Evolutionary conservation across 2,888 invertebrate species (phyloP), one percentile per base, ranked within the genome.

Genomic region (Anticlea derivata): DNA sequence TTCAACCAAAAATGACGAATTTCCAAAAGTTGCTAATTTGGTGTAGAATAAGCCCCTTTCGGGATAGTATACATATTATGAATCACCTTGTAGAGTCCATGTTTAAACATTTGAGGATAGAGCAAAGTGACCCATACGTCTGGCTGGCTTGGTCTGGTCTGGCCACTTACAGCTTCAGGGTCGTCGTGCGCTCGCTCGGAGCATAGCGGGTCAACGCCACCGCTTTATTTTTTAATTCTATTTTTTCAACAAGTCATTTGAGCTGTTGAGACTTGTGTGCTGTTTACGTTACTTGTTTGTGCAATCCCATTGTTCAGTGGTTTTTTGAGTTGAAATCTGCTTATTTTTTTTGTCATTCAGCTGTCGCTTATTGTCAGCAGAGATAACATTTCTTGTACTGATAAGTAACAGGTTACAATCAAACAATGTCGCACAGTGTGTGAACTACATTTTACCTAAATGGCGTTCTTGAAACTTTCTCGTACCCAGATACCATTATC

Each of bases 161-260:
- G 50, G 12, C 7, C 35, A 37, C 29, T 12, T 17, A 40, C 22
- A 30, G 17, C 33, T 26, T 20, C 40, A 40, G 52, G 54, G 47
- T 56, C 56, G 55, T 51, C 60, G 63, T 44, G 55, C 48, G 41
- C 56, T 33, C 38, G 38, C 47, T 50, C 48, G 48, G 29, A 40
- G 52, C 48, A 44, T 29, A 43, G 30, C 50, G 45, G 61, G 63
- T 63, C 65, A 65, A 58, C 55, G 65, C 54, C 63, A 55, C 53
- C 50, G 29, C 53, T 37, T 38, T 37, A 51, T 40, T 50, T 56
- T 54, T 55, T 55, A 57, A 52, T 59, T 56, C 55, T 56, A 53
- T 47, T 54, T 55, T 50, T 55, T 48, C 11, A 37, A 27, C 35
- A 30, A 24, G 26, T 34, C 43, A 35, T 45, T 35, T 40, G 30